Evolutionary conservation across 2,888 invertebrate species (phyloP).

Genomic region (Sinelater perroti): DNA sequence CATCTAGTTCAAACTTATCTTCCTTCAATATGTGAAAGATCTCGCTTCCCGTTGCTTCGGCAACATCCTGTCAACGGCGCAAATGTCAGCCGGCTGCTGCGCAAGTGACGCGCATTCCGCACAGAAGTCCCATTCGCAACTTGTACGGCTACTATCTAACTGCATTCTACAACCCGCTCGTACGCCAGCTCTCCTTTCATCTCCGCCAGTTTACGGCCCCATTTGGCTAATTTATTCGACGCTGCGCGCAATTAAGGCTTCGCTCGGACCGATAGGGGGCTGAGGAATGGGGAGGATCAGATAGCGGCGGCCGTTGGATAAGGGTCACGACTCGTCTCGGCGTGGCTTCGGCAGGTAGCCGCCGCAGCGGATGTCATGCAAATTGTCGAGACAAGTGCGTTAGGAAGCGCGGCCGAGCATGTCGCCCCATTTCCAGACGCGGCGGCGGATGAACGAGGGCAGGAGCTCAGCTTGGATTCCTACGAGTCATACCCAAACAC

Average conservation of each 20-base stretch:
- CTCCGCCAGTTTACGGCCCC: constrained; percentile 13
- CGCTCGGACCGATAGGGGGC: too few relatives aligned
- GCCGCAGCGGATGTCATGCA: constrained; percentile 9
- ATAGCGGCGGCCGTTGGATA: too few relatives aligned
- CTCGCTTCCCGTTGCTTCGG: too few relatives aligned
- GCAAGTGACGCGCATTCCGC: constrained; percentile 5
- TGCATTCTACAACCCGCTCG: constrained; percentile 21
- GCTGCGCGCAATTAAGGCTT: background rate
- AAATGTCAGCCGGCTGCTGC: too few relatives aligned
- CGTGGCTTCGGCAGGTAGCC: background rate
- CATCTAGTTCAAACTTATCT: too few relatives aligned
- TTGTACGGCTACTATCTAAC: constrained; percentile 22
- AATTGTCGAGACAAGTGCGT: constrained; percentile 13
- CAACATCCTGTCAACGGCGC: too few relatives aligned
- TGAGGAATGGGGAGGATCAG: too few relatives aligned
- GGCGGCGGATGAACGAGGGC: too few relatives aligned
- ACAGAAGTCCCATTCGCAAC: constrained; percentile 1
- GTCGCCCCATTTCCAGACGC: constrained; percentile 19
- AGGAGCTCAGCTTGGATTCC: too few relatives aligned
- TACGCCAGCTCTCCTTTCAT: constrained; percentile 15
- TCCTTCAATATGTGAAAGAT: too few relatives aligned
- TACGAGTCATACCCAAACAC: too few relatives aligned
- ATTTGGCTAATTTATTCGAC: constrained; percentile 2
- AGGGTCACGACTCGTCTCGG: background rate
- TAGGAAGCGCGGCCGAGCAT: constrained; percentile 12